Percentiles rank a stretch among this genome's conserved stretches.
Conservation (phyloP, 2,113 vertebrate species). For the Gymnarchus niloticus region DNA sequence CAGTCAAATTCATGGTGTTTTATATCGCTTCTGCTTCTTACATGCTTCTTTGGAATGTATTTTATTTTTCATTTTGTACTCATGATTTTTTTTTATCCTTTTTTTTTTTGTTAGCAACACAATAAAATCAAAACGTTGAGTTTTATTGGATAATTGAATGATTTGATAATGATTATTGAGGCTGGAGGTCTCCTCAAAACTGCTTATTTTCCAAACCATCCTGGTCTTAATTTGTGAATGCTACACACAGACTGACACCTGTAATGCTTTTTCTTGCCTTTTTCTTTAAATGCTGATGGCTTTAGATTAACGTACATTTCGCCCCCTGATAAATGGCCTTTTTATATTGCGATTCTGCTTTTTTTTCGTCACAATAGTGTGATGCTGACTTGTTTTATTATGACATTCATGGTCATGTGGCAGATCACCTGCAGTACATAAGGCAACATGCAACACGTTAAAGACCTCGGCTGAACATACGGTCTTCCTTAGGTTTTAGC, state of each 20-base stretch:
- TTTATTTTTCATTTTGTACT: background rate
- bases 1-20: background rate
- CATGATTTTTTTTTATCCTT: background rate
- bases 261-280: background rate
- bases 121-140: background rate
- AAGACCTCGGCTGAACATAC: too few relatives aligned
- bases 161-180: too few relatives aligned
- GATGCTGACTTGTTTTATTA: background rate
- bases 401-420: background rate
- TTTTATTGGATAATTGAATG: background rate
- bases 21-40: background rate
- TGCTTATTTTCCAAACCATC: background rate
- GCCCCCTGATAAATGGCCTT: background rate
- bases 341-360: background rate
- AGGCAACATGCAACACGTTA: too few relatives aligned
- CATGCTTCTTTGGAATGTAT: background rate
- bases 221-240: background rate
- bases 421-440: too few relatives aligned
- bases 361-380: background rate
- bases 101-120: too few relatives aligned
- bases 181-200: too few relatives aligned
- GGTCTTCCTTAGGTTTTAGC: background rate
- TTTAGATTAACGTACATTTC: background rate
- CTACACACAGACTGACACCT: background rate
- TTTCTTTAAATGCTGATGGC: background rate